Evolutionary conservation across 1,140 invertebrate species (phyloP), one percentile per base, ranked within the genome.

Genomic region (Heterodera schachtii): DNA sequence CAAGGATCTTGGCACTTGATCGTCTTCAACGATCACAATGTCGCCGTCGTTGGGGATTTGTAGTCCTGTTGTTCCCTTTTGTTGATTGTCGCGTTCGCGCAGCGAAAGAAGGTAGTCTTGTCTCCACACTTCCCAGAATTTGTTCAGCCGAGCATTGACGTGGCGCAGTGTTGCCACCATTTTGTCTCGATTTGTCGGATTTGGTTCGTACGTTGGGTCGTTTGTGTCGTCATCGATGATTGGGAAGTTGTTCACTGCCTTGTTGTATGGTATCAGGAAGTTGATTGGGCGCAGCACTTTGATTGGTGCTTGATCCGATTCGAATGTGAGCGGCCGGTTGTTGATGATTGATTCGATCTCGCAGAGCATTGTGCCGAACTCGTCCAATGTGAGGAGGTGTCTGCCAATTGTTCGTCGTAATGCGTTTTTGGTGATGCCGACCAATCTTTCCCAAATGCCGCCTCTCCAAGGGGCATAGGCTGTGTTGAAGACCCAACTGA

Each of bases 311-410:
- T 73, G 43, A 31, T 78, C 49, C n/a, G 47, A 31, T n/a, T n/a
- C 13, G 49, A 64, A 49, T 1, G 75, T 78, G 11, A 78, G 47
- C 52, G 75, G 75, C 77, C 75, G 52, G 6, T 69, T 8, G 41
- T 78, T 78, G 44, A 78, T 11, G 13, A 67, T n/a, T 11, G 77
- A 71, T 46, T 21, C 46, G 44, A 78, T 52, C 60, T 78, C 77
- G 73, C 3, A 8, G 44, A 78, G 4, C 11, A 78, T 11, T 19
- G 77, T 78, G 44, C 16, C 47, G 31, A 78, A 78, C 2, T 78
- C 70, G 1, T 78, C 21, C 7, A 8, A 44, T 13, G 41, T 9
- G 9, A 75, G n/a, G 11, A 41, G 31, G 3, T 16, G 0, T 31
- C 74, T 7, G 6, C 74, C 74, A 6, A 75, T 31, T 8, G 13